Base-by-base conservation (phyloP, 2,797 vertebrate genomes). In the Melanotaenia maccullochi region DNA sequence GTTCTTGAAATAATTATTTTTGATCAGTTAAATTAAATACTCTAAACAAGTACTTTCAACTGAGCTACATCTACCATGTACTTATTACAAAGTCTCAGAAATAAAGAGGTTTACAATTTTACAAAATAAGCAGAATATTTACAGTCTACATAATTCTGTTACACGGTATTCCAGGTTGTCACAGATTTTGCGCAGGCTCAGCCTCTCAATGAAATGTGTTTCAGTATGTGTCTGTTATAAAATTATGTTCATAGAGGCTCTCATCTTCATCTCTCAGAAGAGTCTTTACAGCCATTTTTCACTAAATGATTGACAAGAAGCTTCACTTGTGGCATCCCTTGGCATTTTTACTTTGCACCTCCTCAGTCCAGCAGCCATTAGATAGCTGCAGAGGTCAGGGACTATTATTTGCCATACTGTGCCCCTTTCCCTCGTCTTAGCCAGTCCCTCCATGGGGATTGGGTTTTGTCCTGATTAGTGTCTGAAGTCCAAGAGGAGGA, bases 391-490 rank as follows among this genome's bases (percentile, higher is more conserved):
- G 18, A 35, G 18, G 56, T 52, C 30, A 60, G 16, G 68, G 73
- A 74, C 44, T 16, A 16, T 82, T 80, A 92, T 82, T 93, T 90
- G 28, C 89, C 79, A 25, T 88, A 89, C 58, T 92, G 88, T 9
- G 72, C 82, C 28, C 83, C 87, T 84, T 94, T 95, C 25, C 92
- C 89, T 6, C 88, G 79, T 82, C 91, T 90, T 66, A 95, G 81
- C 94, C 94, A 95, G 75, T 94, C 94, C 75, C 78, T 94, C 94
- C 94, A 95, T 30, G 90, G 92, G 6, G 90, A 88, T 4, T 85
- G 90, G 22, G 64, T 33, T 83, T 92, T 88, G 51, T 87, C 86
- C 33, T 83, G 73, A 68, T 79, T 76, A 36, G 69, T 14, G 22
- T 90, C 90, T 49, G 91, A 84, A 51, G 55, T 78, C 76, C 86